A percentile compares a stretch with the other conserved stretches of the same genome.
phyloP scores from a whole-genome alignment of 2,113 vertebrate genomes.

The Catharus fuscescens region DNA sequence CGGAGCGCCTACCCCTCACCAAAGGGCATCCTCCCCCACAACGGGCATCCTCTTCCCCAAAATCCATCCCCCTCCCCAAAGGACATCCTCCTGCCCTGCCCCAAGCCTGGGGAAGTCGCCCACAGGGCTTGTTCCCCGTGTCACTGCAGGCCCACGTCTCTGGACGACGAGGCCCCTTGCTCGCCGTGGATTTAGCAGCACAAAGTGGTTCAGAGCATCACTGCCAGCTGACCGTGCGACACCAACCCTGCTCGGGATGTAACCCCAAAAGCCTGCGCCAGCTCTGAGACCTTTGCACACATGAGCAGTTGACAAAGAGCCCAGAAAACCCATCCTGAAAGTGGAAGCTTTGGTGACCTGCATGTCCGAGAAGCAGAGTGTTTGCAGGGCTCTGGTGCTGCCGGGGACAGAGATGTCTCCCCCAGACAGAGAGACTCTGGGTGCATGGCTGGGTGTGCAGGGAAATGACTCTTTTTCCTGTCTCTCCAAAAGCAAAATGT shows the following conservation, averaged over 20 bases:
- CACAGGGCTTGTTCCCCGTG: fast-evolving
- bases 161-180: fast-evolving
- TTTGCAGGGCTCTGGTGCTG: fast-evolving
- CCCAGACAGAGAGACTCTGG: fast-evolving
- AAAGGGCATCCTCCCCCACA: fast-evolving
- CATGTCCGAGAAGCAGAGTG: too few species aligned
- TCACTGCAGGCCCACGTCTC: fast-evolving
- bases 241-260: fast-evolving
- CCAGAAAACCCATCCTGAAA: background rate
- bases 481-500: background rate
- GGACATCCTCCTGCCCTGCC: fast-evolving
- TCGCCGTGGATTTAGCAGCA: fast-evolving
- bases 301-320: background rate
- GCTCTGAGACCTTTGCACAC: too few species aligned
- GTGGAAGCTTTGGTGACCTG: background rate
- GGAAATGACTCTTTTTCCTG: background rate
- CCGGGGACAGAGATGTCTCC: background rate
- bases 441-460: background rate
- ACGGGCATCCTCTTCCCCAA: fast-evolving
- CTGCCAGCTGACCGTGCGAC: fast-evolving
- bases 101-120: too few species aligned
- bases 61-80: fast-evolving
- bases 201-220: background rate
- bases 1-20: fast-evolving
- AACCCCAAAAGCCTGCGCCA: fast-evolving